Base-by-base conservation (phyloP, 2,113 vertebrate genomes). In the Rattus rattus region DNA sequence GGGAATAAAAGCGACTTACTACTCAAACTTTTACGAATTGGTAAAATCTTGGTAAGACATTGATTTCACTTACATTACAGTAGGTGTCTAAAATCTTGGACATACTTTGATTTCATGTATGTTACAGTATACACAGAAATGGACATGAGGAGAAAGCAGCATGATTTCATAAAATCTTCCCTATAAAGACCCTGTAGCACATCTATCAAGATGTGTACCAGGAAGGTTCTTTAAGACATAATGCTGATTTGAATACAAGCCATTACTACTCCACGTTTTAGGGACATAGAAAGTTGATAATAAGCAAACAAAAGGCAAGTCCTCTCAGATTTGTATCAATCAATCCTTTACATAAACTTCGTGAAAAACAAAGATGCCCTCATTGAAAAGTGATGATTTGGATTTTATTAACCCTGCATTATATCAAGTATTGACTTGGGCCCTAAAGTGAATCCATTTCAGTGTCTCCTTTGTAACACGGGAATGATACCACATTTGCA, bases 361-460 rank as follows among this genome's bases (percentile, higher is more conserved):
- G 61, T 75, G 70, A 80, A 52, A 90, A 43, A 16, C 8, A 70
- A 49, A 36, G 28, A 52, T 88, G 43, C 5, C 70, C 93, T 67
- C 17, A 89, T 30, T 86, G 63, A 69, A 95, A 80, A 83, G 52
- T 39, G 14, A 49, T n/a, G 70, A 17, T 86, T 12, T 52, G 22
- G 4, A 33, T 93, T 95, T 95, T 90, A 90, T 90, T 94, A 94
- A 90, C 77, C 12, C 63, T 14, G 65, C 22, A 80, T 87, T 19
- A 49, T 47, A n/a, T 19, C 16, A 72, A 88, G 86, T 70, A 93
- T 54, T 93, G 47, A 39, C 61, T 87, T 67, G 83, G 54, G 20
- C 36, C 3, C 77, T 91, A 69, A 54, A 30, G 72, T 89, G 93
- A 83, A 28, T 87, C 28, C 84, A 11, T 92, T 86, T 93, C 47